phyloP scores from a whole-genome alignment of 2,797 vertebrate species.

The Rousettus madagascariensis region DNA sequence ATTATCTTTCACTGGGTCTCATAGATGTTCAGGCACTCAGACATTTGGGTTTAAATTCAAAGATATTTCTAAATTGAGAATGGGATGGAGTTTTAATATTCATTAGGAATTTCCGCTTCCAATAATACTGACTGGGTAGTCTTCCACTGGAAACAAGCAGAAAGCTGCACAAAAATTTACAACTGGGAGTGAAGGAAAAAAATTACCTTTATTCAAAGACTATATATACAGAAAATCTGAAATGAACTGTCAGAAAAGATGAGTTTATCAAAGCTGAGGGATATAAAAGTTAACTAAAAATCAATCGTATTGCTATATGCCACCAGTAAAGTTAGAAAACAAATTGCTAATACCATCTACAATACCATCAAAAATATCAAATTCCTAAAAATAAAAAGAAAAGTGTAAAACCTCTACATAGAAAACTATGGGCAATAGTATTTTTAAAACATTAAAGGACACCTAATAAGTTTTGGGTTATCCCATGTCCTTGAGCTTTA shows the following conservation, averaged over 20 bases:
- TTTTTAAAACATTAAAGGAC: slow-evolving; percentile 30
- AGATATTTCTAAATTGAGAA: slow-evolving; percentile 59
- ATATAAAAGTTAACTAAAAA: slow-evolving; percentile 16
- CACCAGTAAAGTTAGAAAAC: slow-evolving; percentile 34
- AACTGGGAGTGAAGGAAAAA: background rate
- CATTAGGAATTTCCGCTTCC: slow-evolving; percentile 45
- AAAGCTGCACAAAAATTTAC: slow-evolving; percentile 39
- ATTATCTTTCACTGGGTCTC: slow-evolving; percentile 22
- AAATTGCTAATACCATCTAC: slow-evolving; percentile 7
- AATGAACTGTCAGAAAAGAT: slow-evolving; percentile 37
- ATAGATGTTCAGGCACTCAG: background rate
- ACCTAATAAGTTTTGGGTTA: background rate
- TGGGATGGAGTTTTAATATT: slow-evolving; percentile 27
- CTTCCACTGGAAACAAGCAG: background rate
- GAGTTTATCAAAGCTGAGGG: slow-evolving; percentile 28
- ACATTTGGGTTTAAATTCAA: slow-evolving; percentile 52
- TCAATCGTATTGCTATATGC: background rate
- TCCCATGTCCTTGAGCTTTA: slow-evolving; percentile 6
- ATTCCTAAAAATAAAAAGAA: slow-evolving; percentile 39
- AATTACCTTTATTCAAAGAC: background rate
- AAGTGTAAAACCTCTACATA: background rate
- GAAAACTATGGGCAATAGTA: slow-evolving; percentile 31
- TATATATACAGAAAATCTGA: slow-evolving; percentile 12
- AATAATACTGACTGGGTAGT: slow-evolving; percentile 38
- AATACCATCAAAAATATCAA: slow-evolving; percentile 39